phyloP scores from a whole-genome alignment of 2,888 invertebrate genomes.

The Laspeyria flexula region DNA sequence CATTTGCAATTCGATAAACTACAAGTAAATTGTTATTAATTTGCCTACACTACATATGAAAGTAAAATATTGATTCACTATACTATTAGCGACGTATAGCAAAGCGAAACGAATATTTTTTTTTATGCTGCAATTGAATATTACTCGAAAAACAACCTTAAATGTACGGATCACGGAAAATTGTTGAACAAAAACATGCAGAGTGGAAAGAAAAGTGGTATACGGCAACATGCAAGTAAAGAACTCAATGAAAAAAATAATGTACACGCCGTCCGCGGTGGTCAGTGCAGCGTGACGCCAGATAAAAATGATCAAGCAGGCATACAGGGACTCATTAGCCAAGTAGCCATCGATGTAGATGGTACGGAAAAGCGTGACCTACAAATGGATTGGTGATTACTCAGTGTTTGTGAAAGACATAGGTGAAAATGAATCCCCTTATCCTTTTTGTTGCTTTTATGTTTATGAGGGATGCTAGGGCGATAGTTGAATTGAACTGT shows the following conservation, averaged over 20 bases:
- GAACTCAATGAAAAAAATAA: slow-evolving; percentile 66
- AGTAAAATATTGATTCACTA: slow-evolving; percentile 77
- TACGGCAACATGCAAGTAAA: slow-evolving; percentile 56
- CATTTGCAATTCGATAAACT: not conserved
- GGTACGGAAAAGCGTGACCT: slow-evolving; percentile 71
- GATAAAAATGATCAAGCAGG: slow-evolving; percentile 81
- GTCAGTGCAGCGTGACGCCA: slow-evolving; percentile 77
- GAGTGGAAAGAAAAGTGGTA: slow-evolving; percentile 73
- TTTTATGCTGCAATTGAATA: slow-evolving; percentile 49
- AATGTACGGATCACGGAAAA: slow-evolving; percentile 56
- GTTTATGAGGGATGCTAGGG: slow-evolving; percentile 64
- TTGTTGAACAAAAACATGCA: slow-evolving; percentile 52
- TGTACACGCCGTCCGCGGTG: slow-evolving; percentile 61
- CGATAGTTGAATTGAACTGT: slow-evolving; percentile 79
- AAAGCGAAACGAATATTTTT: slow-evolving; percentile 53
- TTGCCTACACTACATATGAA: slow-evolving; percentile 66
- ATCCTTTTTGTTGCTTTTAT: slow-evolving; percentile 68
- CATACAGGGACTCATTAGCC: slow-evolving; percentile 75
- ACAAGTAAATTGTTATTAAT: slow-evolving; percentile 6
- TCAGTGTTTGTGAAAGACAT: slow-evolving; percentile 64
- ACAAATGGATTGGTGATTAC: slow-evolving; percentile 77
- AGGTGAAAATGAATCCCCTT: slow-evolving; percentile 77
- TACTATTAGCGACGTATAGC: slow-evolving; percentile 60
- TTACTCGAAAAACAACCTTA: slow-evolving; percentile 65
- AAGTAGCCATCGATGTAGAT: slow-evolving; percentile 74